Percentiles rank a stretch among this genome's conserved stretches.
These are phyloP conservation scores for Loriculus beryllinus DNA, from an alignment of 2,797 vertebrate species.

Conservation along the genomic window DNA sequence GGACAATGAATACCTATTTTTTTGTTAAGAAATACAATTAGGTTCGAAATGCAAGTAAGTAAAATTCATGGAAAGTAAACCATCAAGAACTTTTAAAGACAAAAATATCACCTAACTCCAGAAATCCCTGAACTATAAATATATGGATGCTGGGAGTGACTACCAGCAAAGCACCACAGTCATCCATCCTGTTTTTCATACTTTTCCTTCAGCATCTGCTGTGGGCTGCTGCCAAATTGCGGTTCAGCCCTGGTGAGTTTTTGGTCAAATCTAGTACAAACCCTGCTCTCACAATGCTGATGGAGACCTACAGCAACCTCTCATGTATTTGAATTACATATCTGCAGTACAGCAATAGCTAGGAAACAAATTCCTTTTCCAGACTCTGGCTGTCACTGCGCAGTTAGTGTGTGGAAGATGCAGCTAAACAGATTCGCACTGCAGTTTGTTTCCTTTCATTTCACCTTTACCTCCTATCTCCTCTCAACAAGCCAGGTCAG, in stretches of 20 bases:
- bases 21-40: not conserved
- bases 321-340: not conserved
- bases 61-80: not conserved
- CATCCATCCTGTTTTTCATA: not conserved
- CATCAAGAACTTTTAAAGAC: not conserved
- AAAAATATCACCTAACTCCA: not conserved
- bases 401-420: not conserved
- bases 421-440: rapidly evolving
- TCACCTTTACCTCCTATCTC: not conserved
- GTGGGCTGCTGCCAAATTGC: not conserved
- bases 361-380: not conserved
- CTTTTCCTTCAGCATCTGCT: not conserved
- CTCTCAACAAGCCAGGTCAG: not conserved
- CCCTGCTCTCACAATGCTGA: not conserved
- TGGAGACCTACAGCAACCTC: not conserved
- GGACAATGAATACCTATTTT: not conserved
- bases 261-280: rapidly evolving
- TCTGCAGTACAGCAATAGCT: not conserved
- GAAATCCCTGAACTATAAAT: not conserved
- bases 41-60: not conserved
- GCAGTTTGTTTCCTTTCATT: not conserved
- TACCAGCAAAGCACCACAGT: rapidly evolving
- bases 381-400: rapidly evolving
- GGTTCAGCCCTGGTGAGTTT: not conserved
- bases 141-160: too few relatives aligned